phyloP scores from a whole-genome alignment of 2,797 vertebrate genomes.

The Novumbra hubbsi region DNA sequence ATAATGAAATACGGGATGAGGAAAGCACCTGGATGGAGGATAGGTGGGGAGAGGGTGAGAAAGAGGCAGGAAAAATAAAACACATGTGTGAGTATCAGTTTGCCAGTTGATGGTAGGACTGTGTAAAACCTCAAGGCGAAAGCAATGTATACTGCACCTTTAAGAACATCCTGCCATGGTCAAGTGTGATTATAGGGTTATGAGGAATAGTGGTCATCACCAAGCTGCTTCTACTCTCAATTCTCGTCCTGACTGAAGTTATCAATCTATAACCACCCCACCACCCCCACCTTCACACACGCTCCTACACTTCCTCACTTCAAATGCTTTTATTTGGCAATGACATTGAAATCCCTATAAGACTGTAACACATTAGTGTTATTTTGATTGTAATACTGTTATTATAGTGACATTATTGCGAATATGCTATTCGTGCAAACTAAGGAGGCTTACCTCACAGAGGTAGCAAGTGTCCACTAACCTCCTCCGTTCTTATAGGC shows the following conservation, averaged over 20 bases:
- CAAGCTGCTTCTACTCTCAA: too few species aligned
- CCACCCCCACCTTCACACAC: too few species aligned
- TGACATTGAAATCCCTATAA: too few species aligned
- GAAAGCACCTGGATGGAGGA: conserved; percentile 64
- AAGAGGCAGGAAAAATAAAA: background rate
- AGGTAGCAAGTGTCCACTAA: conserved; percentile 45
- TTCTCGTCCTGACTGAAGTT: too few species aligned
- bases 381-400: too few species aligned
- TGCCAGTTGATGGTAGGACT: background rate
- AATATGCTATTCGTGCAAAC: background rate
- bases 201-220: too few species aligned
- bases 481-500: conserved; percentile 94
- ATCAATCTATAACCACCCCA: too few species aligned
- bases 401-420: too few species aligned
- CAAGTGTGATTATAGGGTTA: background rate
- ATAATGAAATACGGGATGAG: conserved; percentile 75
- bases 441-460: background rate
- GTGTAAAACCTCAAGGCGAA: background rate
- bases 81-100: background rate
- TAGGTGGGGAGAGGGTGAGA: background rate
- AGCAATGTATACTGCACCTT: background rate
- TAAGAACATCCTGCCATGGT: background rate
- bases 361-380: too few species aligned
- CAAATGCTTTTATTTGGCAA: too few species aligned
- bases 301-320: too few species aligned